Evolutionary conservation across 2,113 vertebrate genomes (phyloP).

Genomic region (Zootoca vivipara): DNA sequence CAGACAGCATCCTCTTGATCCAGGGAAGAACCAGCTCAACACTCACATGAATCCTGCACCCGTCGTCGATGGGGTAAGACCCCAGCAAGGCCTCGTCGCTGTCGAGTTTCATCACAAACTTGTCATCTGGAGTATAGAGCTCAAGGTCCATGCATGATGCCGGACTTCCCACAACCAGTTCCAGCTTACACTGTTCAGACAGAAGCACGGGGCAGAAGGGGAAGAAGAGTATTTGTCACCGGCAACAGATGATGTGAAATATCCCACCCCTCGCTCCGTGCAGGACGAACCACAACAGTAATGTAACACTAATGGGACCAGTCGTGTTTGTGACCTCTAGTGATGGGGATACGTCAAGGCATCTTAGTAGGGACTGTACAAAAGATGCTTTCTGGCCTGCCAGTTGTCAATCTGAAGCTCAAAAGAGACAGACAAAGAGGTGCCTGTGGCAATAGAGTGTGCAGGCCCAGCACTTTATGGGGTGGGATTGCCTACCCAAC

Average conservation of each 20-base stretch:
- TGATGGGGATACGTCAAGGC: rapidly evolving
- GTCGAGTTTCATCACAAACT: constrained; percentile 82
- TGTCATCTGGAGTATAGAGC: constrained; percentile 79
- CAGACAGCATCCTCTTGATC: no score
- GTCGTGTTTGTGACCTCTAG: rapidly evolving
- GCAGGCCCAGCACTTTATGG: not conserved
- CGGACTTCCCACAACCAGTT: constrained; percentile 84
- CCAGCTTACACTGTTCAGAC: constrained; percentile 80
- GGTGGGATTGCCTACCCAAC: not conserved
- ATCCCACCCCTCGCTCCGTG: not conserved
- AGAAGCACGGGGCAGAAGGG: not conserved
- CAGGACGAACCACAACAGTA: not conserved
- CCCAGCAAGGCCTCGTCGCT: constrained; percentile 87
- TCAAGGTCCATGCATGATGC: constrained; percentile 86
- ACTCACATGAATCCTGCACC: constrained; percentile 89
- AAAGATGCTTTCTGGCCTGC: no score
- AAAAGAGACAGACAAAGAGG: not conserved
- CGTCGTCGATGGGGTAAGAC: constrained; percentile 87
- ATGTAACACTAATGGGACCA: not conserved
- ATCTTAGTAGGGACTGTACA: no score
- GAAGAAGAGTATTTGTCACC: no score
- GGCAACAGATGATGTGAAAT: not conserved
- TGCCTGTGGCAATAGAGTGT: not conserved
- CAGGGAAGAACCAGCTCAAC: not conserved
- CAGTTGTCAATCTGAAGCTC: no score